These are phyloP conservation scores for Marasmarcha lunaedactyla DNA, from an alignment of 2,888 invertebrate genomes.

Conservation along the genomic window DNA sequence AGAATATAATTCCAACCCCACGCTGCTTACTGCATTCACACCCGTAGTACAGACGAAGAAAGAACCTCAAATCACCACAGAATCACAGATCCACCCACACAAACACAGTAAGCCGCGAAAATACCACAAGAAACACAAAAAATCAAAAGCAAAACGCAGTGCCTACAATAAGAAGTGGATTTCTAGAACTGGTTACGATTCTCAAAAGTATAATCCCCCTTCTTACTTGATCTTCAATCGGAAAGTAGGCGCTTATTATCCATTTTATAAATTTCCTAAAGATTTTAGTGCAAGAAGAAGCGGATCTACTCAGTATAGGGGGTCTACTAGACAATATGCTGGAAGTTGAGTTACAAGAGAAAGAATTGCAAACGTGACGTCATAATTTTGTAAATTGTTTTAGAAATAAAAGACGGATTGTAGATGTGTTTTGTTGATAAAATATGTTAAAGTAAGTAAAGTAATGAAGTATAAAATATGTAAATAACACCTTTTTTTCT, in stretches of 20 bases:
- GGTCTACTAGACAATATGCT: conserved; percentile 5
- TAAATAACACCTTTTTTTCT: too few species aligned
- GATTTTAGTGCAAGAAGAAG: conserved; percentile 25
- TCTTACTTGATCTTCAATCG: conserved; percentile 50
- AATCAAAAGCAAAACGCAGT: too few species aligned
- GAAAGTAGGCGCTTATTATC: conserved; percentile 45
- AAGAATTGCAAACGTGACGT: too few species aligned
- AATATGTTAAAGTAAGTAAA: too few species aligned
- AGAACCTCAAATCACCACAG: not conserved
- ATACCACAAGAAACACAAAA: conserved; percentile 22
- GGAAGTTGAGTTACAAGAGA: not conserved
- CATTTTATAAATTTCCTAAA: conserved; percentile 40
- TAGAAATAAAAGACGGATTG: too few species aligned
- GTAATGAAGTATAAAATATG: too few species aligned
- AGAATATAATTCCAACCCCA: not conserved
- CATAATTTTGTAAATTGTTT: too few species aligned
- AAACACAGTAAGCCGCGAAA: conserved; percentile 4
- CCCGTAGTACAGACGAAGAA: not conserved
- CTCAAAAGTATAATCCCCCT: conserved; percentile 26
- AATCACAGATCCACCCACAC: not conserved
- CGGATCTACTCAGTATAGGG: not conserved
- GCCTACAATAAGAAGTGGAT: conserved; percentile 26
- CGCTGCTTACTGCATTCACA: too few species aligned
- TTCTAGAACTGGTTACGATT: conserved; percentile 13
- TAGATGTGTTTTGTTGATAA: too few species aligned